Percentiles rank a stretch among this genome's conserved stretches.
These are phyloP conservation scores for Plagodis dolabraria DNA, from an alignment of 2,888 invertebrate species.

Conservation along the genomic window DNA sequence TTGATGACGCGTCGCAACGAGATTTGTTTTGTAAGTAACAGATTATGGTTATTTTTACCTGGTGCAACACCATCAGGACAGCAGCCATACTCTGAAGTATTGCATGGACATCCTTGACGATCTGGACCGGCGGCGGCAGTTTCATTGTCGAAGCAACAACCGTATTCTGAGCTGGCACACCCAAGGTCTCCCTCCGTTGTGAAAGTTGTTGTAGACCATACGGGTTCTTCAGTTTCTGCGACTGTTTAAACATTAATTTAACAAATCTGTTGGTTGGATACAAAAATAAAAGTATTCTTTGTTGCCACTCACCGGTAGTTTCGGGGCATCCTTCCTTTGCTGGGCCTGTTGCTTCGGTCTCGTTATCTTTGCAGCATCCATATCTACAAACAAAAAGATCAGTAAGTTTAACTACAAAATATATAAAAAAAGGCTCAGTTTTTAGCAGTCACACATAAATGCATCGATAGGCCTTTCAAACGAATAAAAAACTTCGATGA, in stretches of 20 bases:
- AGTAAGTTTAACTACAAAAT: too few species aligned
- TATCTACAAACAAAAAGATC: constrained; percentile 55
- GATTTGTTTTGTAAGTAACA: background rate
- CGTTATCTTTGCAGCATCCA: constrained; percentile 90
- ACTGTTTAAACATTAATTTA: background rate
- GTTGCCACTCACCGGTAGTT: constrained; percentile 50
- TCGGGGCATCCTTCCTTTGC: constrained; percentile 81
- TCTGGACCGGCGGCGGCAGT: constrained; percentile 86
- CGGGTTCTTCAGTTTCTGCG: constrained; percentile 5
- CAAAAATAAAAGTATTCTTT: background rate
- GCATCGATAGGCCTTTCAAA: too few species aligned
- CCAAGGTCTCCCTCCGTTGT: constrained; percentile 49
- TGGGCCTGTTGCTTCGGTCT: constrained; percentile 87
- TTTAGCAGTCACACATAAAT: too few species aligned
- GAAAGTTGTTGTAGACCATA: constrained; percentile 17
- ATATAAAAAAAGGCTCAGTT: too few species aligned
- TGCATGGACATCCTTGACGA: constrained; percentile 87
- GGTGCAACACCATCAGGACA: constrained; percentile 88
- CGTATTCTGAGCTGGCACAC: constrained; percentile 85
- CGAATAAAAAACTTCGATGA: too few species aligned
- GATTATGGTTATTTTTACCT: constrained; percentile 66
- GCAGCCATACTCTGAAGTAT: constrained; percentile 87
- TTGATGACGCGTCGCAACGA: too few species aligned
- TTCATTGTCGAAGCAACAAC: constrained; percentile 90
- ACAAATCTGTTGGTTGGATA: background rate